Evolutionary conservation across 2,888 invertebrate genomes (phyloP), one percentile per base, ranked within the genome.

Genomic region (Prosopocoilus inquinatus): DNA sequence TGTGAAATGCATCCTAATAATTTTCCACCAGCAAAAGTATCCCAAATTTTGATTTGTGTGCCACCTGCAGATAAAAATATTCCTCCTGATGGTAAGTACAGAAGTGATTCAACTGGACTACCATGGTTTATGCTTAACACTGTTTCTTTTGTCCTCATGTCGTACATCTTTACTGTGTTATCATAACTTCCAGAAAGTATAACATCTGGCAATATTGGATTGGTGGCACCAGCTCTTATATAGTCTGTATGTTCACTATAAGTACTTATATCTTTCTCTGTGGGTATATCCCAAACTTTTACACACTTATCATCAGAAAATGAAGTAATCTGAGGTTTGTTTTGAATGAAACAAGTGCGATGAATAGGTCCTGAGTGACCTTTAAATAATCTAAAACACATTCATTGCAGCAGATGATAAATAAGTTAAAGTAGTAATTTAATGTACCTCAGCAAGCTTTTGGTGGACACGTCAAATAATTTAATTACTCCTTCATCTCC

Each of bases 11-110:
- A 87, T 1, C 92, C 88, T 16, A 98, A 75, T 51, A 94, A 79
- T 72, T 89, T 88, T 8, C 96, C 96, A 28, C 94, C 94, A 62
- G 91, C 86, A 48, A 95, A 82, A 3, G 90, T 86, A 75, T 98
- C 97, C 96, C 96, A 98, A 0, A 98, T 89, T 76, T 90, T 88
- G 4, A 96, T 87, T 74, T 91, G 90, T 34, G 89, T 92, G 0
- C 94, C 94, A 64, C 96, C 96, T 56, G 95, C 95, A 67, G 94
- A 93, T 45, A 96, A 80, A 70, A 97, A 89, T 67, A 97, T 83
- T 39, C 94, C 92, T 15, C 96, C 96, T 45, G 90, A 88, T 2
- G 96, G 95, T 67, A 95, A 80, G 74, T 93, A 93, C 2, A 96
- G 75, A 47, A 95, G 79, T 58, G 91, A 89, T 78, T 97, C 96